Conservation (phyloP, 2,888 invertebrate genomes). For the Hypercompe scribonia region DNA sequence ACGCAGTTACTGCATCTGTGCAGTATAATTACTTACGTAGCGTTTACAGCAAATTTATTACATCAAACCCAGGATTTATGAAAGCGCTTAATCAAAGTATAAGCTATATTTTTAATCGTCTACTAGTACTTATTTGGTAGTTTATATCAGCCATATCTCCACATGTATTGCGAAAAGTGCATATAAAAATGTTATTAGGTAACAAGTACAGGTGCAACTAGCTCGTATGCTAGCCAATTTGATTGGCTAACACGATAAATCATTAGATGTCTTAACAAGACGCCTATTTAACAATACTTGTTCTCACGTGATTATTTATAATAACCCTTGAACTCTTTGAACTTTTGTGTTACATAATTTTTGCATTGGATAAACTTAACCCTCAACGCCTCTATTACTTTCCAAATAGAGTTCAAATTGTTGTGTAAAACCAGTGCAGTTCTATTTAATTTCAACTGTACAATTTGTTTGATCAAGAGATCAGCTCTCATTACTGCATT, state of each 20-base stretch:
- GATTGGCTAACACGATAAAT: constrained; percentile 29
- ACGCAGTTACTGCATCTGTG: no score
- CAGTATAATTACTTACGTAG: background rate
- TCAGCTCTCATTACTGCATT: constrained; percentile 53
- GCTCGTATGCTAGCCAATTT: background rate
- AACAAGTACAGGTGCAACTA: constrained; percentile 4
- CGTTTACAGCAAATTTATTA: background rate
- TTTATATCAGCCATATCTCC: background rate
- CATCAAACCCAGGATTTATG: background rate
- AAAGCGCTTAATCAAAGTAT: background rate
- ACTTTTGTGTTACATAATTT: constrained; percentile 1
- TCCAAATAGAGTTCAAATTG: background rate
- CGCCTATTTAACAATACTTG: constrained; percentile 33
- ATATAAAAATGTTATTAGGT: background rate
- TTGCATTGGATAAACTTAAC: constrained; percentile 8
- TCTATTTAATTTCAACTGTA: constrained; percentile 38
- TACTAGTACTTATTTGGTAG: background rate
- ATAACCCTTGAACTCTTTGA: constrained; percentile 38
- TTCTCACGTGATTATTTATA: constrained; percentile 41
- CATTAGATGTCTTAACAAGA: constrained; percentile 23
- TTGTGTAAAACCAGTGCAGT: constrained; percentile 1
- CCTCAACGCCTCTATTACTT: background rate
- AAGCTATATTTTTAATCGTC: background rate
- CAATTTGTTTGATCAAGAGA: constrained; percentile 59
- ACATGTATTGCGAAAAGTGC: constrained; percentile 2